These are phyloP conservation scores for Eunapius fragilis DNA, from an alignment of 37 sponge, comb jelly and placozoan species.

Conservation along the genomic window DNA sequence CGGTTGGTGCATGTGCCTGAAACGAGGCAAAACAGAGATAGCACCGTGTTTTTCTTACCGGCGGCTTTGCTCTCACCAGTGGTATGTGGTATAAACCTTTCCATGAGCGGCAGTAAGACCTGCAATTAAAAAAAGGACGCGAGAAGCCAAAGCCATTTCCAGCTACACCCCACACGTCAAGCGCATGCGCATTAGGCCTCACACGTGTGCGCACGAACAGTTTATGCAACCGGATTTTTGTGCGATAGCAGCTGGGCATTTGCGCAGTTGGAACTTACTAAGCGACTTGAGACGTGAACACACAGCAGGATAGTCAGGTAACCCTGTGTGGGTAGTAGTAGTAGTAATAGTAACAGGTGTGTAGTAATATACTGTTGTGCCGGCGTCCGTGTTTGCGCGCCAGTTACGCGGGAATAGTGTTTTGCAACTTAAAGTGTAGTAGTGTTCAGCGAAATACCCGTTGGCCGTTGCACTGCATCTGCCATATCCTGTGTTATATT, in stretches of 20 bases:
- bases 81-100: conserved; percentile 20
- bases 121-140: neutral
- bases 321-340: neutral
- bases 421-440: too few species aligned
- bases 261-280: neutral
- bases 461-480: too few species aligned
- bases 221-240: neutral
- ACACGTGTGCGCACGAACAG: neutral
- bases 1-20: conserved; percentile 71
- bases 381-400: neutral
- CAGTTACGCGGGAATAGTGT: neutral
- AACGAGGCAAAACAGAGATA: neutral
- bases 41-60: neutral
- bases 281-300: neutral
- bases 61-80: neutral
- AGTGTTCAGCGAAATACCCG: too few species aligned
- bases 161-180: neutral
- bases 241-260: neutral
- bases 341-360: too few species aligned
- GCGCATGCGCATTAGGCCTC: neutral
- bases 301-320: neutral
- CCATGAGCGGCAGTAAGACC: conserved; percentile 1
- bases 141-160: neutral
- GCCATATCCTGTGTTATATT: neutral
- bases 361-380: neutral